These are phyloP conservation scores for Orchestia grillus DNA, from an alignment of 1,140 invertebrate genomes.

Conservation along the genomic window DNA sequence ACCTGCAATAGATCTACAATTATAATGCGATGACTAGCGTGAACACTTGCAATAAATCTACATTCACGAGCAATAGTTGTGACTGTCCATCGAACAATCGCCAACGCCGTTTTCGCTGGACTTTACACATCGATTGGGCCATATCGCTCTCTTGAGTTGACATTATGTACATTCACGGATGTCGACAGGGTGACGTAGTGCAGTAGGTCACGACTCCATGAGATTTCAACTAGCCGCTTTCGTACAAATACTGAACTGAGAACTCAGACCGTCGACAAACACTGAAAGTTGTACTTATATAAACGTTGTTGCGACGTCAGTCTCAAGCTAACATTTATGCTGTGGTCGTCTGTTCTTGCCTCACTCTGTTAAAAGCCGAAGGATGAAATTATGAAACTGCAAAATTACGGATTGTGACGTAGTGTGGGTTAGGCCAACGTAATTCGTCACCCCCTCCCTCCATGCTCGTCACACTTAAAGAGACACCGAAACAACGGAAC, in stretches of 20 bases:
- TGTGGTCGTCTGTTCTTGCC: neutral
- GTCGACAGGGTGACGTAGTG: neutral
- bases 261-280: neutral
- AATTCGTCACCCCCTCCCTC: neutral
- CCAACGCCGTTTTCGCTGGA: neutral
- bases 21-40: neutral
- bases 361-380: neutral
- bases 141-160: neutral
- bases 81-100: neutral
- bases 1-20: neutral
- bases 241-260: neutral
- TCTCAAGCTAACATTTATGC: neutral
- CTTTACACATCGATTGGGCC: neutral
- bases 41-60: neutral
- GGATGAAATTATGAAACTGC: neutral
- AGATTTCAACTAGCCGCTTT: neutral
- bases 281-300: neutral
- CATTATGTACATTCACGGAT: neutral
- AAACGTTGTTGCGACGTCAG: neutral
- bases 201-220: neutral
- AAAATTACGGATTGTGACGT: neutral
- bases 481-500: neutral
- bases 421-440: neutral
- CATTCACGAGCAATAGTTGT: neutral
- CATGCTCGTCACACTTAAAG: neutral